Conservation (phyloP, 2,888 invertebrate species). For the Seira musarum region DNA sequence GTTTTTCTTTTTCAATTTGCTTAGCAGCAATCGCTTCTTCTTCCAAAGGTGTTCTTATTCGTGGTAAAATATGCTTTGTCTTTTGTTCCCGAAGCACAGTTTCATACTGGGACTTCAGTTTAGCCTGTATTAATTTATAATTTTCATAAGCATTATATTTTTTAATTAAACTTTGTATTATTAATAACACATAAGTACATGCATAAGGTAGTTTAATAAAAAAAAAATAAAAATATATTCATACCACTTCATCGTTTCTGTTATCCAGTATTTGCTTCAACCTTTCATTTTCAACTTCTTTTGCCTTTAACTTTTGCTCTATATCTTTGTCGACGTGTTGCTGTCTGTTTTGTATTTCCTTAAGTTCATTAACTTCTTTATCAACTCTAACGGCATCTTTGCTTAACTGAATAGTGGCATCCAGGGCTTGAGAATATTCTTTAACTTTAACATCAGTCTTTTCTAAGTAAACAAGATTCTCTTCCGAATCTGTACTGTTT, state of each 20-base stretch:
- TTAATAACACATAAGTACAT: too few relatives aligned
- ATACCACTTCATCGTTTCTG: slow-evolving; percentile 73
- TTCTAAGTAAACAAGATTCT: not conserved
- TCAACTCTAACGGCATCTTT: slow-evolving; percentile 73
- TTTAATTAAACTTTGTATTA: not conserved
- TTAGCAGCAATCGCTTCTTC: slow-evolving; percentile 71
- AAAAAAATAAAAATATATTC: too few relatives aligned
- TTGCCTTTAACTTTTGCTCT: slow-evolving; percentile 75
- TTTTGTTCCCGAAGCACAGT: slow-evolving; percentile 23
- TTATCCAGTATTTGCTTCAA: slow-evolving; percentile 75
- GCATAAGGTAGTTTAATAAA: too few relatives aligned
- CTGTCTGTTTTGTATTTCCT: slow-evolving; percentile 75
- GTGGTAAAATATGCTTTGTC: slow-evolving; percentile 41
- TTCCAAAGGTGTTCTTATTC: slow-evolving; percentile 31
- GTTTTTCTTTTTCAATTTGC: slow-evolving; percentile 74
- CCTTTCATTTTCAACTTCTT: slow-evolving; percentile 71
- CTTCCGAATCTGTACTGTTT: not conserved
- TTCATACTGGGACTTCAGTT: slow-evolving; percentile 40
- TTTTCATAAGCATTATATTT: slow-evolving; percentile 16
- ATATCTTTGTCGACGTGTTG: slow-evolving; percentile 76
- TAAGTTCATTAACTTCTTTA: slow-evolving; percentile 71
- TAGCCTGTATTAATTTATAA: slow-evolving; percentile 27
- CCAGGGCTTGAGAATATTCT: slow-evolving; percentile 74
- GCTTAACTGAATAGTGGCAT: slow-evolving; percentile 73
- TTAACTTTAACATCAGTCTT: slow-evolving; percentile 72